A percentile compares a stretch with the other conserved stretches of the same genome.
phyloP scores from a whole-genome alignment of 2,113 vertebrate species.

The Columba janthina region DNA sequence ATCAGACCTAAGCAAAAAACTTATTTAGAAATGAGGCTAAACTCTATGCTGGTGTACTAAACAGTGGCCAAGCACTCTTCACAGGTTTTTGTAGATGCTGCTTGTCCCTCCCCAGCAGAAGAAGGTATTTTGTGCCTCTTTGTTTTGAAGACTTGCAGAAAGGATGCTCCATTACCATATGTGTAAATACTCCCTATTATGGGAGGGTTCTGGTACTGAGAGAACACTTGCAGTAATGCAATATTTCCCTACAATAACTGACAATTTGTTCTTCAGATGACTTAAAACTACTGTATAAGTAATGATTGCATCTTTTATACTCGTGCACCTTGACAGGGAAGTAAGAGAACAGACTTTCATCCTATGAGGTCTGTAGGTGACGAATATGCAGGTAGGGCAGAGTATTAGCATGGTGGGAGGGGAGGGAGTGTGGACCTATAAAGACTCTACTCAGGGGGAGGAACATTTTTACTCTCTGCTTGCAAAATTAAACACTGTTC shows the following conservation, averaged over 20 bases:
- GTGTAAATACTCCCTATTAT: background rate
- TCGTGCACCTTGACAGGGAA: background rate
- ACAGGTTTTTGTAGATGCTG: background rate
- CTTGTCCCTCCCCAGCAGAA: background rate
- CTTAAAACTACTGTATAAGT: background rate
- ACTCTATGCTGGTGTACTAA: background rate
- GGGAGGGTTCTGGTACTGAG: background rate
- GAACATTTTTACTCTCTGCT: background rate
- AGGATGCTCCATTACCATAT: rapidly evolving
- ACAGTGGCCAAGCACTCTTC: background rate
- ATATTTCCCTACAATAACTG: background rate
- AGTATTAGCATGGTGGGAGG: background rate
- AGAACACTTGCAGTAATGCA: background rate
- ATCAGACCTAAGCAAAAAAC: background rate
- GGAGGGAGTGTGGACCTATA: background rate
- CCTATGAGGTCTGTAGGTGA: background rate
- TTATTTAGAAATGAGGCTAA: background rate
- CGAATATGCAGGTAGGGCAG: background rate
- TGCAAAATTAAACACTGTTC: background rate
- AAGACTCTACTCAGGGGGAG: background rate
- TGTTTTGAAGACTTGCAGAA: background rate
- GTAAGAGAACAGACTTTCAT: background rate
- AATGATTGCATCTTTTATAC: background rate
- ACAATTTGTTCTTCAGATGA: background rate
- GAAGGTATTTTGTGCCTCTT: background rate